A percentile compares a stretch with the other conserved stretches of the same genome.
Evolutionary conservation across 2,113 vertebrate genomes (phyloP).

Genomic region (Cygnus buccinator): DNA sequence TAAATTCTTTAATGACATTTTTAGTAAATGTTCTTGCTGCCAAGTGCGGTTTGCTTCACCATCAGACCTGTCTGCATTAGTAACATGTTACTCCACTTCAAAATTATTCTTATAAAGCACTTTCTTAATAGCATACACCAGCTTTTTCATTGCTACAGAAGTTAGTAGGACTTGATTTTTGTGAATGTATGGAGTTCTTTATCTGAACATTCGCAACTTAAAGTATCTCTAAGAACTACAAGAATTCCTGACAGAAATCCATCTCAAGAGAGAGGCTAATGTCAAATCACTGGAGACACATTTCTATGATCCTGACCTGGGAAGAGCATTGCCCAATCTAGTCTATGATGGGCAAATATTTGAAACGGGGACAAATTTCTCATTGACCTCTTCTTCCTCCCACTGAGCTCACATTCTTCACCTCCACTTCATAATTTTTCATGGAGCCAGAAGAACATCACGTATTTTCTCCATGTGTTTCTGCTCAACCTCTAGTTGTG

Average conservation of each 20-base stretch:
- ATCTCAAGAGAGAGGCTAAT: background rate
- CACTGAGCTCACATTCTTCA: conserved; percentile 29
- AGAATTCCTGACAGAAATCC: background rate
- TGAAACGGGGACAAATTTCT: conserved; percentile 57
- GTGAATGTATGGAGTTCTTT: conserved; percentile 8
- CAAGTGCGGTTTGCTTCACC: conserved; percentile 53
- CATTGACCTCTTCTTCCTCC: conserved; percentile 43
- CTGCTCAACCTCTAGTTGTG: conserved; percentile 13
- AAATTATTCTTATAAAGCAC: conserved; percentile 16
- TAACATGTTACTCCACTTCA: background rate
- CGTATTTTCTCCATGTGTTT: conserved; percentile 52
- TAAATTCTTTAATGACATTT: conserved; percentile 54
- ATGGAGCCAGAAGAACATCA: conserved; percentile 1
- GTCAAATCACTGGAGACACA: background rate
- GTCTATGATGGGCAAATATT: conserved; percentile 19
- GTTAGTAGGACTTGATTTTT: background rate
- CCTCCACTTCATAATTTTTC: conserved; percentile 44
- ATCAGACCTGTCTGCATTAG: conserved; percentile 53
- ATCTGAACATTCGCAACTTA: conserved; percentile 10
- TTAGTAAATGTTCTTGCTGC: conserved; percentile 51
- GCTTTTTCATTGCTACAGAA: background rate
- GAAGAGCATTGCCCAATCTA: background rate
- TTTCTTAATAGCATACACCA: conserved; percentile 16
- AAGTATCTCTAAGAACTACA: background rate
- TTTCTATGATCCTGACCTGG: background rate